Percentiles rank a stretch among this genome's conserved stretches.
Evolutionary conservation across 2,888 invertebrate species (phyloP).

Genomic region (Phyto melanocephala): DNA sequence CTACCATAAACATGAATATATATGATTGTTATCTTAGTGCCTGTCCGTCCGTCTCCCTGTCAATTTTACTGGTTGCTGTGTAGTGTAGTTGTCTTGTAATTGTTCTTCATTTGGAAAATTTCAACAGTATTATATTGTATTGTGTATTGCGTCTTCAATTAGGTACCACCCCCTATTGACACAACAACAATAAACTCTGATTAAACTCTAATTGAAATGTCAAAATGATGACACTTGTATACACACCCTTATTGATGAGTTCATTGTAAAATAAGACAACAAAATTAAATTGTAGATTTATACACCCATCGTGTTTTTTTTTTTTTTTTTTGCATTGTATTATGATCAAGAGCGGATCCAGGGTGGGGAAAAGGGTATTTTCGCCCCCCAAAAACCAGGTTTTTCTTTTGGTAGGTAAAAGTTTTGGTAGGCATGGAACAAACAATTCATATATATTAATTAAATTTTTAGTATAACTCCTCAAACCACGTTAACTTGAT

Average conservation of each 20-base stretch:
- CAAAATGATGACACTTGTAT: slow-evolving; percentile 64
- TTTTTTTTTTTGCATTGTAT: slow-evolving; percentile 32
- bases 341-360: too few species aligned
- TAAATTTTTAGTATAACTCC: too few species aligned
- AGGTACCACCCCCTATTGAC: slow-evolving; percentile 58
- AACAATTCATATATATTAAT: too few species aligned
- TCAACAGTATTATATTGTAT: slow-evolving; percentile 5
- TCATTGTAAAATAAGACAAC: slow-evolving; percentile 63
- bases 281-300: slow-evolving; percentile 62
- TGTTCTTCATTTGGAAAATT: slow-evolving; percentile 7
- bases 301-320: slow-evolving; percentile 46
- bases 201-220: slow-evolving; percentile 67
- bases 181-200: slow-evolving; percentile 66
- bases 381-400: too few species aligned
- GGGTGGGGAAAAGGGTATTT: too few species aligned
- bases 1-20: neutral
- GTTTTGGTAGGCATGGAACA: too few species aligned
- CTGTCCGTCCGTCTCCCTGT: neutral
- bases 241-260: slow-evolving; percentile 66
- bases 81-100: neutral
- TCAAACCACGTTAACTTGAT: too few species aligned
- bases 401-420: too few species aligned
- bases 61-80: neutral
- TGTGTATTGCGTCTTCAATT: slow-evolving; percentile 15
- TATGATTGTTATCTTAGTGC: neutral